phyloP scores from a whole-genome alignment of 2,797 vertebrate species.

The Kryptolebias ocellatus region DNA sequence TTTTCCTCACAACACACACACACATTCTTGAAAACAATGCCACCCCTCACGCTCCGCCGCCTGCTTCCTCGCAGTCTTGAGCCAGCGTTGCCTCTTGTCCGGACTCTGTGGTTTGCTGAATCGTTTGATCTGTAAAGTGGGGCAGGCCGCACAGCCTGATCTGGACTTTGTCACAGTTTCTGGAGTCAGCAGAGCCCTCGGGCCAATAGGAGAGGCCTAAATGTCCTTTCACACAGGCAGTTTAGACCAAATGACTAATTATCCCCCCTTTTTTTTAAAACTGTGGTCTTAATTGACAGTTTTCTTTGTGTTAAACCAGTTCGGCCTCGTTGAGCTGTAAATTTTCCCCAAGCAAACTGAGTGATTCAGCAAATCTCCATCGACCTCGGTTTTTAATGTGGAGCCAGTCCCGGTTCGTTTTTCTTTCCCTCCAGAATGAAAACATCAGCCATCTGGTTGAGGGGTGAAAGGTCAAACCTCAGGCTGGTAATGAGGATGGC shows the following conservation, averaged over 20 bases:
- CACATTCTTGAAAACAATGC: constrained; percentile 35
- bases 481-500: constrained; percentile 84
- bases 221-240: too few relatives aligned
- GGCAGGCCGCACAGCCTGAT: constrained; percentile 41
- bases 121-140: constrained; percentile 65
- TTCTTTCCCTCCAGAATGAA: constrained; percentile 73
- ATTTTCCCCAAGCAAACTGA: constrained; percentile 5
- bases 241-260: not conserved
- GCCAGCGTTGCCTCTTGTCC: constrained; percentile 27
- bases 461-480: constrained; percentile 82
- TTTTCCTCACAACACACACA: not conserved
- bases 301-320: not conserved
- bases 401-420: constrained; percentile 65
- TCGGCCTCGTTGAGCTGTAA: not conserved
- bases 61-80: constrained; percentile 47
- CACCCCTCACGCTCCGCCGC: constrained; percentile 28
- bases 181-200: constrained; percentile 30
- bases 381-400: constrained; percentile 43
- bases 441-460: constrained; percentile 84
- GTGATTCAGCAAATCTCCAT: constrained; percentile 52
- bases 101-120: constrained; percentile 45
- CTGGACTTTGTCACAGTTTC: constrained; percentile 57
- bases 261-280: not conserved
- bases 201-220: not conserved
- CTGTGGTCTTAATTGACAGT: not conserved